phyloP scores from a whole-genome alignment of 1,140 invertebrate species.

The Calliphora vicina region DNA sequence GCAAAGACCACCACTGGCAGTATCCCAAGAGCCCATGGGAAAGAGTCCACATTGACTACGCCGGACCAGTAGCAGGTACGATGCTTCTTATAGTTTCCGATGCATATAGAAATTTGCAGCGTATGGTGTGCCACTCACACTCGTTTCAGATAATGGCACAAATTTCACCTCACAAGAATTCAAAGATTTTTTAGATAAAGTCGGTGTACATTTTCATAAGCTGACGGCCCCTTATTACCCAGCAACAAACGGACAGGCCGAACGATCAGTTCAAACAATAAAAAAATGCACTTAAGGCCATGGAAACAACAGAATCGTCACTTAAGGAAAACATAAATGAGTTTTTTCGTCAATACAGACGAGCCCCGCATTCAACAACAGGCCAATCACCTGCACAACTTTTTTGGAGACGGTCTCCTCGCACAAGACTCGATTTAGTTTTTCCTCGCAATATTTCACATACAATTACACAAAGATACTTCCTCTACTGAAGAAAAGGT shows the following conservation, averaged over 20 bases:
- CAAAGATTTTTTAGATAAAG: neutral
- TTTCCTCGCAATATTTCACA: neutral
- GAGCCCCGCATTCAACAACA: neutral
- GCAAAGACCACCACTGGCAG: constrained; percentile 31
- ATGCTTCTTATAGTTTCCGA: constrained; percentile 33
- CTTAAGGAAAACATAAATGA: neutral
- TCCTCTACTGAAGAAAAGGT: neutral
- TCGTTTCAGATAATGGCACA: constrained; percentile 34
- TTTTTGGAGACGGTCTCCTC: neutral
- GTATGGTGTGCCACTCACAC: neutral
- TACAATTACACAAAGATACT: neutral
- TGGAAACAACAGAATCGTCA: neutral
- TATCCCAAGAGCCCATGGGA: constrained; percentile 25
- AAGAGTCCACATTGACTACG: constrained; percentile 39
- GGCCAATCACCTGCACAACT: too few relatives aligned
- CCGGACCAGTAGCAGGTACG: constrained; percentile 32
- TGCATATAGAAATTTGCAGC: constrained; percentile 36
- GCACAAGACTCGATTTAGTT: neutral
- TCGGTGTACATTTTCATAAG: neutral
- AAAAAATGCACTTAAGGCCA: constrained; percentile 9
- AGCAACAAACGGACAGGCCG: neutral
- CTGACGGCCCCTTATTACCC: neutral
- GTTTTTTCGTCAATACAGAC: neutral
- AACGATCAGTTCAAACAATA: neutral
- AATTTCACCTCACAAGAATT: constrained; percentile 5